Conservation (phyloP, 1,140 invertebrate species). For the Euura lappo region DNA sequence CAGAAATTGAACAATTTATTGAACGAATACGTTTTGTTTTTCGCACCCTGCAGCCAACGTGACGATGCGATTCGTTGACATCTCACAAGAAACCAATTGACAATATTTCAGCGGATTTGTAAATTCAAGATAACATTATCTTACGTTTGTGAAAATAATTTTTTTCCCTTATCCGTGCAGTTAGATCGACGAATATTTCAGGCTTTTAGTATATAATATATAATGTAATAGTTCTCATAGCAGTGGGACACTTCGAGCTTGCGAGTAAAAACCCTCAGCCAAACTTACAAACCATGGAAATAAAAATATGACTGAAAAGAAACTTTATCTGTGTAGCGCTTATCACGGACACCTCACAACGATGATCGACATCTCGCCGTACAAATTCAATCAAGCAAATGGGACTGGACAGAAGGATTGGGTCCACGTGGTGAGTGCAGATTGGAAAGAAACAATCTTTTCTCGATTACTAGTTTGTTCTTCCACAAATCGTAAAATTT, state of each 20-base stretch:
- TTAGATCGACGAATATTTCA: neutral
- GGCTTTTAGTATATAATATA: neutral
- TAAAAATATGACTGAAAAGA: neutral
- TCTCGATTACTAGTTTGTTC: neutral
- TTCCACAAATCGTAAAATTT: neutral
- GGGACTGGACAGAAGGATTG: slow-evolving; percentile 83
- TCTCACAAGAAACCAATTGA: too few species aligned
- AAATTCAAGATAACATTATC: too few species aligned
- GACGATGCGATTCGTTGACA: too few species aligned
- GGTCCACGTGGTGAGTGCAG: slow-evolving; percentile 87
- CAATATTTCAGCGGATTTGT: too few species aligned
- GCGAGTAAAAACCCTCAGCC: neutral
- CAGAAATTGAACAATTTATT: too few species aligned
- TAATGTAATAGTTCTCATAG: neutral
- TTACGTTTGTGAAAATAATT: too few species aligned
- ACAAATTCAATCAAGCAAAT: slow-evolving; percentile 91
- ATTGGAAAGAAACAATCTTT: neutral
- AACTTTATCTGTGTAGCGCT: slow-evolving; percentile 78
- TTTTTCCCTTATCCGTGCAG: too few species aligned
- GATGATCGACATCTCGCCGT: slow-evolving; percentile 96
- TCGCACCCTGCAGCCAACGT: too few species aligned
- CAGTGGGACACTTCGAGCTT: neutral
- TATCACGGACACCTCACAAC: slow-evolving; percentile 97
- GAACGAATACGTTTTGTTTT: too few species aligned
- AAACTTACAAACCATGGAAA: neutral